A percentile compares a stretch with the other conserved stretches of the same genome.
phyloP scores from a whole-genome alignment of 2,888 invertebrate genomes.

The Stenichneumon culpator region DNA sequence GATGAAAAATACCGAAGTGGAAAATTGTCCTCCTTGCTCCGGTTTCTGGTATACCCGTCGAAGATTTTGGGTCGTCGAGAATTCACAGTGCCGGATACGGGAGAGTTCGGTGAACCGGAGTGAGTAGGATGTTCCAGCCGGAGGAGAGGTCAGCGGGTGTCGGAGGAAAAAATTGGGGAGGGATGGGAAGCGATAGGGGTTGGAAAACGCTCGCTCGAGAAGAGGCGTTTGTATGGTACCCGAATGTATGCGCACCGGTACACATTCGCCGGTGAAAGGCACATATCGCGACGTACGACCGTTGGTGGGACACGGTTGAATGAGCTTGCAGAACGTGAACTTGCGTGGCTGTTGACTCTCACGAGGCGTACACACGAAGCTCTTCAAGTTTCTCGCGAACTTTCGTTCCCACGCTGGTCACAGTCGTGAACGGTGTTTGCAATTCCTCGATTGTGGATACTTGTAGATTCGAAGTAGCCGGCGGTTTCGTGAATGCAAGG shows the following conservation, averaged over 20 bases:
- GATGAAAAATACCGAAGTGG: slow-evolving; percentile 70
- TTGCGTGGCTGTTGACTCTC: slow-evolving; percentile 36
- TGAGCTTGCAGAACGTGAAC: slow-evolving; percentile 38
- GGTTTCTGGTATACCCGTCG: slow-evolving; percentile 53
- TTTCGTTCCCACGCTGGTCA: not conserved
- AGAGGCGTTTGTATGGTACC: not conserved
- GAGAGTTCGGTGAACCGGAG: slow-evolving; percentile 41
- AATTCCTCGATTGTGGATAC: slow-evolving; percentile 14
- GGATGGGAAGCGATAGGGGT: slow-evolving; percentile 22
- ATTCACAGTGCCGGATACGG: slow-evolving; percentile 38
- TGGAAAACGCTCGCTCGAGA: slow-evolving; percentile 21
- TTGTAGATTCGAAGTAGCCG: not conserved
- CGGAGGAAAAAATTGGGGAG: not conserved
- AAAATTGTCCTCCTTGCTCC: slow-evolving; percentile 70
- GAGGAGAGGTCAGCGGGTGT: slow-evolving; percentile 43
- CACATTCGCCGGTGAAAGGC: slow-evolving; percentile 36
- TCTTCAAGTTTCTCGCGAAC: slow-evolving; percentile 32
- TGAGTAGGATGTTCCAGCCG: slow-evolving; percentile 20
- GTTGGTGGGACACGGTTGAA: slow-evolving; percentile 18
- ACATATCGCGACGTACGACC: slow-evolving; percentile 35
- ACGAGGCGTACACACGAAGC: slow-evolving; percentile 17
- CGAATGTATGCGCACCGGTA: slow-evolving; percentile 4
- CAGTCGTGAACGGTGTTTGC: not conserved
- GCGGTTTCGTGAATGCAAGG: not conserved
- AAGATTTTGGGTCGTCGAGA: slow-evolving; percentile 65